Evolutionary conservation across 2,888 invertebrate genomes (phyloP).

Genomic region (Plagiodera versicolora): DNA sequence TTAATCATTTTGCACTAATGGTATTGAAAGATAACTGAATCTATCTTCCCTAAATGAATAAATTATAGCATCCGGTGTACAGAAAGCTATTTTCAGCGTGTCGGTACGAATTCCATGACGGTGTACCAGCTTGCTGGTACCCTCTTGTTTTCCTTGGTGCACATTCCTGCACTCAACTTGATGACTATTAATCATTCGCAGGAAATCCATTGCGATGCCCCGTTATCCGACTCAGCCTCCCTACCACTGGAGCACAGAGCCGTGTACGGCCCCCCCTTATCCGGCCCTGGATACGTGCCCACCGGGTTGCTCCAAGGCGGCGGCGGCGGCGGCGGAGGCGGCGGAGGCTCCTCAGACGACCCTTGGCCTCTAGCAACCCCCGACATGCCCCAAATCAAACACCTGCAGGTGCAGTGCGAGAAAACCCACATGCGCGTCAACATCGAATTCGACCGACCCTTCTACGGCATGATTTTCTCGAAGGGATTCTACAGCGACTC

Average conservation of each 20-base stretch:
- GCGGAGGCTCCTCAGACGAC: slow-evolving; percentile 65
- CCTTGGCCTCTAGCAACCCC: slow-evolving; percentile 87
- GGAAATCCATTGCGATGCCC: slow-evolving; percentile 78
- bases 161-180: slow-evolving; percentile 8
- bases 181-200: slow-evolving; percentile 53
- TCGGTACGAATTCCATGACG: neutral
- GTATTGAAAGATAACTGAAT: too few relatives aligned
- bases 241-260: slow-evolving; percentile 80
- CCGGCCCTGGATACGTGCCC: slow-evolving; percentile 54
- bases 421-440: slow-evolving; percentile 95
- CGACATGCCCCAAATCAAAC: slow-evolving; percentile 92
- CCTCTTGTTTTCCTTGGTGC: slow-evolving; percentile 16
- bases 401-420: slow-evolving; percentile 92
- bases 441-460: slow-evolving; percentile 92
- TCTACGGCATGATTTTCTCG: slow-evolving; percentile 95
- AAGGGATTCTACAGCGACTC: slow-evolving; percentile 91
- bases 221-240: slow-evolving; percentile 77
- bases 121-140: slow-evolving; percentile 21
- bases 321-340: slow-evolving; percentile 53
- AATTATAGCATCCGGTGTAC: too few relatives aligned
- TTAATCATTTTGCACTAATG: too few relatives aligned
- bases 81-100: too few relatives aligned
- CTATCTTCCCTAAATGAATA: too few relatives aligned
- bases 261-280: slow-evolving; percentile 70
- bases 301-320: slow-evolving; percentile 50